Evolutionary conservation across 92 coral and sea anemone species (phyloP).

Genomic region (Desmophyllum pertusum): DNA sequence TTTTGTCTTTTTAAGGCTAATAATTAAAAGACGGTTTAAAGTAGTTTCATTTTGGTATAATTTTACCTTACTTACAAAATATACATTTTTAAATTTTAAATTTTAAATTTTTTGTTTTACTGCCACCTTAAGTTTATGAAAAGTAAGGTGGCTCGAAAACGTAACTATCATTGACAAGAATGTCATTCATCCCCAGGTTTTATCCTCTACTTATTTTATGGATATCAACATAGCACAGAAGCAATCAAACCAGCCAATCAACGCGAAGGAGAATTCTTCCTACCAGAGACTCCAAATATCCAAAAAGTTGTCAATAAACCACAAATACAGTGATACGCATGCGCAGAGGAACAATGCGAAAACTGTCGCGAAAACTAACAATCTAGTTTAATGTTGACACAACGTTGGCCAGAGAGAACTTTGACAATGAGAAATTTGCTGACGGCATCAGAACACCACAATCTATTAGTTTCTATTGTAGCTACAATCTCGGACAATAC

Average conservation of each 20-base stretch:
- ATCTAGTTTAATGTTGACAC: too few relatives aligned
- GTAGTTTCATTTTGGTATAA: background rate
- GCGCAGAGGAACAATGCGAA: background rate
- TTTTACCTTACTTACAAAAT: background rate
- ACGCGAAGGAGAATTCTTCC: slow-evolving; percentile 44
- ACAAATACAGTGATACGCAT: slow-evolving; percentile 4
- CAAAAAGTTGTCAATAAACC: slow-evolving; percentile 44
- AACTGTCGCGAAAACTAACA: background rate
- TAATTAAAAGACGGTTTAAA: too few relatives aligned
- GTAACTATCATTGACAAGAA: background rate
- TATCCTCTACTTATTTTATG: slow-evolving; percentile 69
- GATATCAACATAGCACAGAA: slow-evolving; percentile 75
- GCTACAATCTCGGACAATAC: too few relatives aligned
- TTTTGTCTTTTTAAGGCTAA: too few relatives aligned
- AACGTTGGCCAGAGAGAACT: too few relatives aligned
- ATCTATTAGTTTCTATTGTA: too few relatives aligned
- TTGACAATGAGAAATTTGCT: too few relatives aligned
- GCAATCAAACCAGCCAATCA: slow-evolving; percentile 44
- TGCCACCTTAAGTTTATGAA: background rate
- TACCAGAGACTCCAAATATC: slow-evolving; percentile 52
- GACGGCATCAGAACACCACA: background rate
- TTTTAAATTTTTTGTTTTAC: too few relatives aligned
- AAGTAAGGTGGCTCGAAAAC: background rate
- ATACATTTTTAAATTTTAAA: too few relatives aligned
- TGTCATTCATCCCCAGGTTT: slow-evolving; percentile 44